phyloP scores from a whole-genome alignment of 1,140 invertebrate species.

The Drosophila auraria region DNA sequence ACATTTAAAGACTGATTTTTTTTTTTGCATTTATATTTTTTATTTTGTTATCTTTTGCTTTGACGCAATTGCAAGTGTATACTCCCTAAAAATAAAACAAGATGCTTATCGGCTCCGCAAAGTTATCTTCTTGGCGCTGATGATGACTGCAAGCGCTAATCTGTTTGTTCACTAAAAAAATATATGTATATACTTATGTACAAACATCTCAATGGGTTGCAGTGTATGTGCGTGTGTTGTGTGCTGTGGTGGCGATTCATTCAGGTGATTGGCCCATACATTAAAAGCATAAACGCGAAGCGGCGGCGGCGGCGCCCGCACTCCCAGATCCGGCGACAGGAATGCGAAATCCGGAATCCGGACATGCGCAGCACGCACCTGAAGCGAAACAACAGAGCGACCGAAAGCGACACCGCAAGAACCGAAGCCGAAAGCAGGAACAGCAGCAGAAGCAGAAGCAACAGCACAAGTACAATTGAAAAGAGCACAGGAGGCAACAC shows the following conservation, averaged over 20 bases:
- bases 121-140: slow-evolving; percentile 5
- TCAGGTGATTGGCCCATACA: slow-evolving; percentile 31
- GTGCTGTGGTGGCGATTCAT: slow-evolving; percentile 20
- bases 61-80: slow-evolving; percentile 35
- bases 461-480: slow-evolving; percentile 66
- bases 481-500: slow-evolving; percentile 59
- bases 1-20: not conserved
- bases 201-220: slow-evolving; percentile 4
- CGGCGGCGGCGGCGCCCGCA: not conserved
- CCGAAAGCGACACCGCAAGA: slow-evolving; percentile 42
- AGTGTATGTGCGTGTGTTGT: slow-evolving; percentile 3
- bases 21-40: not conserved
- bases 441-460: slow-evolving; percentile 55
- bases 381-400: slow-evolving; percentile 28
- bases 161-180: not conserved
- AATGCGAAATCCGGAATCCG: slow-evolving; percentile 43
- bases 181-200: not conserved
- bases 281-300: slow-evolving; percentile 28
- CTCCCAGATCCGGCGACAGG: slow-evolving; percentile 18
- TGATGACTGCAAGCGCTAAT: slow-evolving; percentile 22
- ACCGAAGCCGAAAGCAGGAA: slow-evolving; percentile 58
- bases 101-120: slow-evolving; percentile 18
- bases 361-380: slow-evolving; percentile 70
- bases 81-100: slow-evolving; percentile 18
- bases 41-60: slow-evolving; percentile 25